Evolutionary conservation across 2,888 invertebrate genomes (phyloP).

Genomic region (Orthosia gothica): DNA sequence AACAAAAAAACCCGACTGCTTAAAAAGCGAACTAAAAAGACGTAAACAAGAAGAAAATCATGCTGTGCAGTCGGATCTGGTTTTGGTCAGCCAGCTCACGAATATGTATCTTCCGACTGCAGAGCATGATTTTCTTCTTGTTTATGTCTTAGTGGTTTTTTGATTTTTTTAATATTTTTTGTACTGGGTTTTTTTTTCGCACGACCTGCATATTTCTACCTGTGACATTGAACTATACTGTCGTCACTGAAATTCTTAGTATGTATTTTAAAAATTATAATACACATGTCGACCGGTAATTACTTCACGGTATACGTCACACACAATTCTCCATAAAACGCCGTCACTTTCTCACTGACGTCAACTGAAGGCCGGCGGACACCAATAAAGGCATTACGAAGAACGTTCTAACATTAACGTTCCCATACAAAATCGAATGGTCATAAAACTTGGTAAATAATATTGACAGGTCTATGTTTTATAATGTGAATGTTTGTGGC

Average conservation of each 20-base stretch:
- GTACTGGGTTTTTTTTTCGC: slow-evolving; percentile 13
- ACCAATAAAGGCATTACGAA: slow-evolving; percentile 62
- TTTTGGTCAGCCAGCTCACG: too few relatives aligned
- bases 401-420: slow-evolving; percentile 68
- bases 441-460: slow-evolving; percentile 69
- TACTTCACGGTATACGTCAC: slow-evolving; percentile 57
- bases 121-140: too few relatives aligned
- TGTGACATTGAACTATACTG: slow-evolving; percentile 36
- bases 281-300: slow-evolving; percentile 48
- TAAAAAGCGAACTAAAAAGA: too few relatives aligned
- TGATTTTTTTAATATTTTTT: too few relatives aligned
- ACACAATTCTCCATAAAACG: slow-evolving; percentile 53
- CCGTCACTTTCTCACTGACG: slow-evolving; percentile 66
- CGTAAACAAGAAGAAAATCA: too few relatives aligned
- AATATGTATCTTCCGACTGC: too few relatives aligned
- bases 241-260: slow-evolving; percentile 58
- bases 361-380: slow-evolving; percentile 66
- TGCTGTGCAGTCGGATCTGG: too few relatives aligned
- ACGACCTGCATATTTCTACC: background rate
- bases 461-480: slow-evolving; percentile 68
- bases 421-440: slow-evolving; percentile 68
- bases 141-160: too few relatives aligned
- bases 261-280: slow-evolving; percentile 42
- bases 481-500: slow-evolving; percentile 67
- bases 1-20: too few relatives aligned